phyloP scores from a whole-genome alignment of 1,140 invertebrate genomes.

The Delia radicum region DNA sequence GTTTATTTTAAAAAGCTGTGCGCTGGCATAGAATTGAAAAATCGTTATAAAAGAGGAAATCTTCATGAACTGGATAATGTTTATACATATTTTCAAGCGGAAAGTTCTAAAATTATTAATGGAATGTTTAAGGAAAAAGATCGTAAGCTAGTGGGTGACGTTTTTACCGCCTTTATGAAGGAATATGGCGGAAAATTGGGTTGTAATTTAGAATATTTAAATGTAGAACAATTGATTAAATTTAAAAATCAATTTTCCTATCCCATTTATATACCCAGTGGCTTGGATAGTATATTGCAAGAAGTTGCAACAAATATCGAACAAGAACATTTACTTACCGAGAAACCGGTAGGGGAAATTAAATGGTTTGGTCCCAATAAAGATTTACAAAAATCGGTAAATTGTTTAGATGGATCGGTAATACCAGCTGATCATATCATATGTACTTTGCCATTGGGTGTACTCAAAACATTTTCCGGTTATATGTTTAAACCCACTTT shows the following conservation, averaged over 20 bases:
- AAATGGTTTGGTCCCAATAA: constrained; percentile 36
- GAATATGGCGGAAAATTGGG: constrained; percentile 48
- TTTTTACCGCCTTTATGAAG: constrained; percentile 49
- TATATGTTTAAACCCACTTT: constrained; percentile 76
- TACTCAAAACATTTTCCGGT: constrained; percentile 74
- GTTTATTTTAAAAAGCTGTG: constrained; percentile 43
- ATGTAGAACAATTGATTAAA: constrained; percentile 46
- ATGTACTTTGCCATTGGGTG: constrained; percentile 78
- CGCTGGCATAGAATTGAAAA: constrained; percentile 39
- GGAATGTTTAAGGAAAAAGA: constrained; percentile 36
- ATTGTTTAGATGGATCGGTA: constrained; percentile 71
- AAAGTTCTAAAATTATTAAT: constrained; percentile 38
- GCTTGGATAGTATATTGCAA: constrained; percentile 51
- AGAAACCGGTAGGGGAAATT: constrained; percentile 49
- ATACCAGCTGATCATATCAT: constrained; percentile 78
- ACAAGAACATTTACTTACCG: constrained; percentile 37
- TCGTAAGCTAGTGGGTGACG: constrained; percentile 37
- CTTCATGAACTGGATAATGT: constrained; percentile 46
- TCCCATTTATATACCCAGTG: constrained; percentile 46
- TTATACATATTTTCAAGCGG: constrained; percentile 44
- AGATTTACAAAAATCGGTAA: constrained; percentile 51
- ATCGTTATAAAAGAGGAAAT: constrained; percentile 35
- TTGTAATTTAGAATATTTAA: constrained; percentile 47
- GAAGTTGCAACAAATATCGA: constrained; percentile 36
- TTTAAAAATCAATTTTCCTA: constrained; percentile 33